These are phyloP conservation scores for Chlamydotis undulata DNA, from an alignment of 2,113 vertebrate genomes.

Conservation along the genomic window DNA sequence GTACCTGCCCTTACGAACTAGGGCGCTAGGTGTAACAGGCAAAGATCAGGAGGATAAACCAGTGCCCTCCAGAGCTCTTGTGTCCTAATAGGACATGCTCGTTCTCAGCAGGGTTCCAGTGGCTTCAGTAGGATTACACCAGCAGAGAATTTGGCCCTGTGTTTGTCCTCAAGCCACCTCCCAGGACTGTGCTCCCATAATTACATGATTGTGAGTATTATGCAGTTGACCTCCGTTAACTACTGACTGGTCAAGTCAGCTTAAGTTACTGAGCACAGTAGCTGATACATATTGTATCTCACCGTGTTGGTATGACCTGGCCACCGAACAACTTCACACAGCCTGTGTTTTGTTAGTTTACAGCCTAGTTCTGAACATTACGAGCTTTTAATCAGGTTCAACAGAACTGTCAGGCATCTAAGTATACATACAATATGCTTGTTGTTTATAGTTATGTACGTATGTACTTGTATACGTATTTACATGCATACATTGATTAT, in stretches of 20 bases:
- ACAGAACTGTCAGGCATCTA: neutral
- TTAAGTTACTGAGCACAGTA: neutral
- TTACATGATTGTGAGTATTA: neutral
- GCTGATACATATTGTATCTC: neutral
- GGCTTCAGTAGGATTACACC: neutral
- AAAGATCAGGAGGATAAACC: neutral
- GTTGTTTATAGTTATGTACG: neutral
- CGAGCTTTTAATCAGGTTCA: neutral
- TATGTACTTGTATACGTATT: neutral
- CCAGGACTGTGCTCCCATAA: neutral
- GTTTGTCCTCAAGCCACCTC: neutral
- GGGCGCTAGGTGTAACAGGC: neutral
- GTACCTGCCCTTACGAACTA: neutral
- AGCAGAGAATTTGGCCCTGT: neutral
- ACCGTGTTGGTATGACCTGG: neutral
- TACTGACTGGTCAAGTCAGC: neutral
- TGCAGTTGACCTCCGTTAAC: neutral
- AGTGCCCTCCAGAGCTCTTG: neutral
- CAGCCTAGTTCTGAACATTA: neutral
- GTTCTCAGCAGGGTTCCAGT: neutral
- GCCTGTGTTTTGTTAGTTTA: neutral
- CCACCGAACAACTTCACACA: neutral
- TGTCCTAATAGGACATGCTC: neutral
- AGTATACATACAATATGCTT: neutral
- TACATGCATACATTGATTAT: neutral